A percentile compares a stretch with the other conserved stretches of the same genome.
Evolutionary conservation across 2,113 vertebrate species (phyloP).

Genomic region (Corvus cornix): DNA sequence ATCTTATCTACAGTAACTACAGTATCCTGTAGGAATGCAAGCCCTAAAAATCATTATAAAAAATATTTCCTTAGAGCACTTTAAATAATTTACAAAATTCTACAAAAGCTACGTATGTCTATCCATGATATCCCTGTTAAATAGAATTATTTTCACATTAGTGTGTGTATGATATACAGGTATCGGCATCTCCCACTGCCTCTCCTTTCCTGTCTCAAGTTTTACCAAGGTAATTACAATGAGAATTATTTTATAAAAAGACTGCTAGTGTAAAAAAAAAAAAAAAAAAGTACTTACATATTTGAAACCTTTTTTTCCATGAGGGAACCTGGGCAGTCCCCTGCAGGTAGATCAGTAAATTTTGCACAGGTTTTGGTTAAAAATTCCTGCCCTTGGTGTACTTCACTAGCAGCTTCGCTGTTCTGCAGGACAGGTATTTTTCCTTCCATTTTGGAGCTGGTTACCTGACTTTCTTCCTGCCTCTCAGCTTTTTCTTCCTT

Average conservation of each 20-base stretch:
- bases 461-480: background rate
- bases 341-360: constrained; percentile 71
- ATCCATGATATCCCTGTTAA: constrained; percentile 35
- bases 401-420: background rate
- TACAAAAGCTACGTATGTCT: constrained; percentile 54
- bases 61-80: constrained; percentile 69
- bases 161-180: background rate
- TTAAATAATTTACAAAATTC: constrained; percentile 75
- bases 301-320: constrained; percentile 65
- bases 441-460: background rate
- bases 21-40: background rate
- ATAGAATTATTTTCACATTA: constrained; percentile 36
- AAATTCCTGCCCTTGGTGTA: constrained; percentile 40
- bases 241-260: background rate
- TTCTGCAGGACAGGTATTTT: background rate
- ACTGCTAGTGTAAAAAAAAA: background rate
- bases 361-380: constrained; percentile 79
- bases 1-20: constrained; percentile 14
- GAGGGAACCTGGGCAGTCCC: constrained; percentile 50
- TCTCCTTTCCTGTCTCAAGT: background rate
- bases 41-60: constrained; percentile 55
- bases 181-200: background rate
- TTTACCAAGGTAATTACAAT: background rate
- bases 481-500: background rate
- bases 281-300: constrained; percentile 75